Conservation (phyloP, 2,888 invertebrate genomes). For the Coenonympha arcania region DNA sequence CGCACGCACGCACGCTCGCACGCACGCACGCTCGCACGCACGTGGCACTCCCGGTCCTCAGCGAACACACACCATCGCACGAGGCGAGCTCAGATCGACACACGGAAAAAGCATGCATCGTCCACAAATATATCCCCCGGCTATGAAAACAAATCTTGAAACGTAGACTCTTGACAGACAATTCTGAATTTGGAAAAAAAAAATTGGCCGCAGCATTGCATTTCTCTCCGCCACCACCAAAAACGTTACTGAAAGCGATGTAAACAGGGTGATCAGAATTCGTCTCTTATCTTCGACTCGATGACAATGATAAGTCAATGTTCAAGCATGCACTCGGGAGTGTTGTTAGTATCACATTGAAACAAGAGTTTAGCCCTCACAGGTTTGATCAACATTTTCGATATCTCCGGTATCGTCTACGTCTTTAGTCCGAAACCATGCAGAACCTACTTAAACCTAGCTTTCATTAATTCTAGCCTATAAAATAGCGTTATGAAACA, state of each 20-base stretch:
- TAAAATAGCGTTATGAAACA: conserved; percentile 62
- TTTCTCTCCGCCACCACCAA: conserved; percentile 43
- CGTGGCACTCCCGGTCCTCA: conserved; percentile 28
- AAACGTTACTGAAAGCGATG: conserved; percentile 40
- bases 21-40: conserved; percentile 53
- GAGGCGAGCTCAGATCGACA: conserved; percentile 31
- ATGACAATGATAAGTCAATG: conserved; percentile 38
- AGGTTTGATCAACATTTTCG: conserved; percentile 19
- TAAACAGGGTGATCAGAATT: conserved; percentile 30
- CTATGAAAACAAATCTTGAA: conserved; percentile 6
- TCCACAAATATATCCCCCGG: conserved; percentile 29
- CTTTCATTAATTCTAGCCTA: conserved; percentile 62
- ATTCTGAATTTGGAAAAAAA: conserved; percentile 30
- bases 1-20: conserved; percentile 55
- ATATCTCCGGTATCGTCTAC: conserved; percentile 27
- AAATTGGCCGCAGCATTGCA: conserved; percentile 15
- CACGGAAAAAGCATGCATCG: conserved; percentile 49
- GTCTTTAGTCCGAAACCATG: conserved; percentile 50
- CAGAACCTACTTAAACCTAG: conserved; percentile 62
- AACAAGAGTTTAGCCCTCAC: conserved; percentile 35
- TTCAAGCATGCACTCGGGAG: conserved; percentile 50
- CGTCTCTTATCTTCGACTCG: conserved; percentile 21
- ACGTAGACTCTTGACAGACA: conserved; percentile 5
- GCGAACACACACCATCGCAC: conserved; percentile 34
- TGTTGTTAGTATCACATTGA: conserved; percentile 57